These are phyloP conservation scores for Digitonthophagus gazella DNA, from an alignment of 2,888 invertebrate species.

Conservation along the genomic window DNA sequence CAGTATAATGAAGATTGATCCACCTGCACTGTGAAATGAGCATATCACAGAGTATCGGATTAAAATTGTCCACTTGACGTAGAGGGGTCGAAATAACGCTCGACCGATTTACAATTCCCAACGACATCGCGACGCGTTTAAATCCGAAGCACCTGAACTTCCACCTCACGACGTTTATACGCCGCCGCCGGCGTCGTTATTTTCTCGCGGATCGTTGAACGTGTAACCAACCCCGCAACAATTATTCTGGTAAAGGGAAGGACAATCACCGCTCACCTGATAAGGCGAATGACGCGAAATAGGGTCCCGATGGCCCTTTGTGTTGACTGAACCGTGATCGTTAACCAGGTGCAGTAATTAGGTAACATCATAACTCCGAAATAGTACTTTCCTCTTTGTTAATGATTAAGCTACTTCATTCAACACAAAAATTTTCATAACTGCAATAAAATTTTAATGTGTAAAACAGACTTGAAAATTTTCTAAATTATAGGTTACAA, in stretches of 20 bases:
- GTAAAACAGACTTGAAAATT: too few species aligned
- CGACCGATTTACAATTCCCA: conserved; percentile 4
- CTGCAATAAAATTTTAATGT: too few species aligned
- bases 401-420: too few species aligned
- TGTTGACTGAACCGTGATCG: not conserved
- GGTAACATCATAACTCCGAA: not conserved
- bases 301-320: not conserved
- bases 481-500: too few species aligned
- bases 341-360: not conserved
- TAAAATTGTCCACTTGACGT: not conserved
- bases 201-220: conserved; percentile 49
- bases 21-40: conserved; percentile 20
- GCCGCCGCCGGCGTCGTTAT: conserved; percentile 47
- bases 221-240: conserved; percentile 50
- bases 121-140: conserved; percentile 30
- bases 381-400: too few species aligned
- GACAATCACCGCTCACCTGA: not conserved
- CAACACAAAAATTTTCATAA: too few species aligned
- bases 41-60: conserved; percentile 6
- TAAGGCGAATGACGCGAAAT: not conserved
- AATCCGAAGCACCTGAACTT: not conserved
- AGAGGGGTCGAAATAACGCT: not conserved
- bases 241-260: conserved; percentile 41
- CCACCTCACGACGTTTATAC: not conserved
- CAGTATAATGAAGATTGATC: conserved; percentile 1